phyloP scores from a whole-genome alignment of 2,888 invertebrate species.

The Periphyllus acericola region DNA sequence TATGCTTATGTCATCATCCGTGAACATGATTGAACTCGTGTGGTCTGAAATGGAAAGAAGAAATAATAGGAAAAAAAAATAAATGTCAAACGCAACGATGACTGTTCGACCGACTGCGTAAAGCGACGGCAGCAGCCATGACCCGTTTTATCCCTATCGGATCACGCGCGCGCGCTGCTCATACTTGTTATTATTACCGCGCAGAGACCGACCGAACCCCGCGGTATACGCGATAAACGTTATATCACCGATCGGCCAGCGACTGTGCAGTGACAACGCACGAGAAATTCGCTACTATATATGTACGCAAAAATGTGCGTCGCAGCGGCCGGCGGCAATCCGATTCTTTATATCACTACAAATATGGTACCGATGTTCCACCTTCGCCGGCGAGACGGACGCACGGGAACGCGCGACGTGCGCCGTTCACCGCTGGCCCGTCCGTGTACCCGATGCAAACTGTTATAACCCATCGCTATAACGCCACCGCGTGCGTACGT shows the following conservation, averaged over 20 bases:
- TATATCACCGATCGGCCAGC: too few relatives aligned
- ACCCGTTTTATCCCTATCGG: constrained; percentile 55
- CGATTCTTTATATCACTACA: constrained; percentile 37
- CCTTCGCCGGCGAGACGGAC: neutral
- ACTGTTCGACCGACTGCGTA: neutral
- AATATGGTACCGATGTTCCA: constrained; percentile 56
- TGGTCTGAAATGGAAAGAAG: constrained; percentile 10
- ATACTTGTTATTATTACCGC: too few relatives aligned
- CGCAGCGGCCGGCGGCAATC: neutral
- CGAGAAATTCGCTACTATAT: constrained; percentile 8
- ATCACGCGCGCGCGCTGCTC: neutral
- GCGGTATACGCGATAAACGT: neutral
- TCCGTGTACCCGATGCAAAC: too few relatives aligned
- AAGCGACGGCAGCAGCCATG: constrained; percentile 26
- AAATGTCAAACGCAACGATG: neutral
- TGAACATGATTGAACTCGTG: constrained; percentile 14
- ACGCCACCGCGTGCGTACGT: neutral
- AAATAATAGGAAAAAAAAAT: constrained; percentile 25
- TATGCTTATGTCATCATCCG: constrained; percentile 51
- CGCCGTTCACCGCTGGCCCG: too few relatives aligned
- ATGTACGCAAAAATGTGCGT: neutral
- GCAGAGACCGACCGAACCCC: neutral
- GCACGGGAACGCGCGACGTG: neutral
- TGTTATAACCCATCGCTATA: too few relatives aligned
- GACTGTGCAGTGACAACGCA: neutral